A percentile compares a stretch with the other conserved stretches of the same genome.
Conservation (phyloP, 2,888 invertebrate genomes). For the Drosophila subquinaria region DNA sequence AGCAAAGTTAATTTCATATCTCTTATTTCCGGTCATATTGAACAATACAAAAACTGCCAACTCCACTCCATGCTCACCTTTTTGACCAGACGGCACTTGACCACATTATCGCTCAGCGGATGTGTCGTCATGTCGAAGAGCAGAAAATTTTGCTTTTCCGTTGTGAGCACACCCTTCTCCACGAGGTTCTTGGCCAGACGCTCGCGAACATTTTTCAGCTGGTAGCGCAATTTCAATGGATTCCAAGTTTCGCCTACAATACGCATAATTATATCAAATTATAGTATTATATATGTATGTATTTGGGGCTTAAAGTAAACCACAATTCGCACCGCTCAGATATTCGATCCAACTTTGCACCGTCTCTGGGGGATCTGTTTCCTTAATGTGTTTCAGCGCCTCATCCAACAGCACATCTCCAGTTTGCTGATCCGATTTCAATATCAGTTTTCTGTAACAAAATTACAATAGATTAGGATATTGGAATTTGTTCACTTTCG, state of each 20-base stretch:
- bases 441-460: conserved; percentile 88
- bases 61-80: conserved; percentile 88
- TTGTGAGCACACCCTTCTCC: conserved; percentile 99
- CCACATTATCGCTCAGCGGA: conserved; percentile 97
- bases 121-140: conserved; percentile 99
- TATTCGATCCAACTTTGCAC: conserved; percentile 99
- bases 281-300: neutral
- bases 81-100: conserved; percentile 98
- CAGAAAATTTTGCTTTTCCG: conserved; percentile 99
- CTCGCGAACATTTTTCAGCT: conserved; percentile 99
- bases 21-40: too few relatives aligned
- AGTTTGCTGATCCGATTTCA: conserved; percentile 96
- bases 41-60: too few relatives aligned
- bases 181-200: conserved; percentile 99
- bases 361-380: conserved; percentile 98
- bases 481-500: neutral
- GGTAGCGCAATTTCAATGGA: conserved; percentile 98
- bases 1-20: too few relatives aligned
- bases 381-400: conserved; percentile 98
- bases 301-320: neutral
- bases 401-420: conserved; percentile 98
- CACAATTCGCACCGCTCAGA: conserved; percentile 91
- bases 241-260: conserved; percentile 98
- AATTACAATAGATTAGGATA: neutral
- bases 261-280: neutral